Conservation (phyloP, 2,113 vertebrate genomes). For the Coreoperca whiteheadi region DNA sequence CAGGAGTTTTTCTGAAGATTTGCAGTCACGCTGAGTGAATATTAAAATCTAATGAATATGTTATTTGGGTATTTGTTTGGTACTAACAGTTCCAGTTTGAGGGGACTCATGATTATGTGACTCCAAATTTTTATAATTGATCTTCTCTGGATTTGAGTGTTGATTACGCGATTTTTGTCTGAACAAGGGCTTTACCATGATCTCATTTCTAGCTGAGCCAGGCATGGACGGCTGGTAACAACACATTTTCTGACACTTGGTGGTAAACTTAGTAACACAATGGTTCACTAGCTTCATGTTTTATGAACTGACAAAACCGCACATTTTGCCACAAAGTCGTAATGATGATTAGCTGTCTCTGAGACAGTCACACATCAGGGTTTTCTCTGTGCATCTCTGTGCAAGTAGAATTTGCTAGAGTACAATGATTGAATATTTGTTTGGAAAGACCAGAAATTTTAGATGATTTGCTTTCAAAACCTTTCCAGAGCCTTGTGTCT, state of each 20-base stretch:
- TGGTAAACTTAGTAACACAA: conserved; percentile 55
- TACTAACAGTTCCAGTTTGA: conserved; percentile 36
- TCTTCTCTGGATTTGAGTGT: conserved; percentile 40
- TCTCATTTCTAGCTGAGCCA: conserved; percentile 63
- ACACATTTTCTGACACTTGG: conserved; percentile 57
- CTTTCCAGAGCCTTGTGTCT: background rate
- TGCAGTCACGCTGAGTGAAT: background rate
- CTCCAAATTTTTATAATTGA: conserved; percentile 50
- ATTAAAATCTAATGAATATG: conserved; percentile 31
- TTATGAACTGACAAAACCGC: conserved; percentile 60
- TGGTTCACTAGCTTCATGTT: conserved; percentile 55
- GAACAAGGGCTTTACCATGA: conserved; percentile 48
- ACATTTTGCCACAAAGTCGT: conserved; percentile 50
- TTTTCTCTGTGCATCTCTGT: conserved; percentile 21
- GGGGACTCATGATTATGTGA: conserved; percentile 29
- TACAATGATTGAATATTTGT: background rate
- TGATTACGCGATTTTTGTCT: conserved; percentile 42
- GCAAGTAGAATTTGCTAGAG: conserved; percentile 17
- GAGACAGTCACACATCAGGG: conserved; percentile 17
- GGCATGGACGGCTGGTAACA: conserved; percentile 39
- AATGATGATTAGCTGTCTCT: conserved; percentile 47
- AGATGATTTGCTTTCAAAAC: conserved; percentile 13
- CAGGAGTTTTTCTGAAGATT: conserved; percentile 19
- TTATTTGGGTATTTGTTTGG: conserved; percentile 21
- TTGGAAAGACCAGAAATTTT: background rate